Evolutionary conservation across 2,113 vertebrate genomes (phyloP).

Genomic region (Panthera tigris): DNA sequence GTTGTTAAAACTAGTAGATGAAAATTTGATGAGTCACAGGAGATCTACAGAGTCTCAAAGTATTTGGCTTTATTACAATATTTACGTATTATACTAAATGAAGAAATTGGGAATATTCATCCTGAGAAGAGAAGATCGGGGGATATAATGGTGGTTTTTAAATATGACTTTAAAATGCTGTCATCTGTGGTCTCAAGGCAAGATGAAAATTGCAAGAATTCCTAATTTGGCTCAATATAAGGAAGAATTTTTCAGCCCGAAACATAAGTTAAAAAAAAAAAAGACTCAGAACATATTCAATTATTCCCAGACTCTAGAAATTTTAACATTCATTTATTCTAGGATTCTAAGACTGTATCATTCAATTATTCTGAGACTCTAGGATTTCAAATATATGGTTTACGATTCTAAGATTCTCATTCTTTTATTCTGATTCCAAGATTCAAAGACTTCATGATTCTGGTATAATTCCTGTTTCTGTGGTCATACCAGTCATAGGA

Average conservation of each 20-base stretch:
- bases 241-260: neutral
- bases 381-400: neutral
- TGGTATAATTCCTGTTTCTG: neutral
- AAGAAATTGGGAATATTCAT: neutral
- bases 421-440: neutral
- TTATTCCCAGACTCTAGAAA: neutral
- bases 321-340: slow-evolving; percentile 12
- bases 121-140: neutral
- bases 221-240: neutral
- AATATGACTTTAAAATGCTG: neutral
- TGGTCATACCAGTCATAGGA: neutral
- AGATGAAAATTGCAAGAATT: slow-evolving; percentile 10
- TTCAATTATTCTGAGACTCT: neutral
- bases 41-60: neutral
- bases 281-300: neutral
- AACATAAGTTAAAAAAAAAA: neutral
- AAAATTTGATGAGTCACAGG: neutral
- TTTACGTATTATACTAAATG: neutral
- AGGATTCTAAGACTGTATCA: neutral
- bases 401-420: neutral
- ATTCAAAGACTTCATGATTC: neutral
- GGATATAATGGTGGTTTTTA: neutral
- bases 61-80: neutral
- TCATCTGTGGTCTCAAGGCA: neutral
- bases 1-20: neutral